Evolutionary conservation across 2,113 vertebrate genomes (phyloP), one percentile per base, ranked within the genome.

Genomic region (Labrus mixtus): DNA sequence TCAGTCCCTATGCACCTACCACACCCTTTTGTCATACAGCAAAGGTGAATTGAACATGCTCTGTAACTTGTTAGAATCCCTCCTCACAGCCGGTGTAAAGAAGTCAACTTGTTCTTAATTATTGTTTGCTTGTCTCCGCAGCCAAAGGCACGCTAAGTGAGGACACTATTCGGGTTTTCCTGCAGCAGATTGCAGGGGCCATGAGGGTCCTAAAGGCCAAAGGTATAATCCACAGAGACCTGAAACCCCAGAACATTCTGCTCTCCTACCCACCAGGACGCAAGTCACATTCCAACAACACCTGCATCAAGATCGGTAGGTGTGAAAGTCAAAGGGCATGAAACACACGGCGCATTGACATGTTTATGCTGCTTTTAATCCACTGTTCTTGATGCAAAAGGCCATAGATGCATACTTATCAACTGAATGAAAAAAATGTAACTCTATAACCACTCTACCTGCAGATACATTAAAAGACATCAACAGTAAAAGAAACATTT

Each of bases 171-270:
- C 94, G 97, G 61, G 95, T 99, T 65, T 99, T 99, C 92, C 95
- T 99, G 80, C 97, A 97, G 93, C 98, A 99, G 93, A 99, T 99
- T 10, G 95, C 97, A 0, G 97, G 97, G 0, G 98, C 98, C 86
- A 98, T 99, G 98, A 96, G 93, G 78, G 93, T 99, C 76, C 88
- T 99, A 20, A 96, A 99, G 82, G 93, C 96, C 90, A 99, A 98
- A 86, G 98, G 96, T 72, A 97, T 99, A 82, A 99, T 99, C 91
- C 98, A 99, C 90, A 89, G 98, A 0, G 98, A 99, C 91, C 93
- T 99, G 77, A 99, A 99, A 79, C 98, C 98, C 0, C 98, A 99
- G 94, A 99, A 99, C 83, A 99, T 99, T 48, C 95, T 99, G 82
- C 95, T 99, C 10, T 97, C 96, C 50, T 95, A 95, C 10, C 82